Conservation (phyloP, 2,113 vertebrate species). For the Stercorarius parasiticus region DNA sequence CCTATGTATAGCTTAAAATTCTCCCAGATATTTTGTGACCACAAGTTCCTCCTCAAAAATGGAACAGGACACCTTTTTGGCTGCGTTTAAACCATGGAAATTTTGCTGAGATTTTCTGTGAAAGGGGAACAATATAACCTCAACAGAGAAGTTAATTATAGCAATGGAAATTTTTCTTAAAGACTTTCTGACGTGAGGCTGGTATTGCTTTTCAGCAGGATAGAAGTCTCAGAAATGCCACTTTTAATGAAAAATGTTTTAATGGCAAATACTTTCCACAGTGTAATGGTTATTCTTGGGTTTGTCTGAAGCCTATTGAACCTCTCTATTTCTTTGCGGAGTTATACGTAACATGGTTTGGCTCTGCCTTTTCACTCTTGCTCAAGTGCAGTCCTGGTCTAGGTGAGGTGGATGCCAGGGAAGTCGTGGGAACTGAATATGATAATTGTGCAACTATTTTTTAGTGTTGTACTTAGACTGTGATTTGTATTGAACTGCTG, state of each 20-base stretch:
- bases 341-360: conserved; percentile 21
- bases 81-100: background rate
- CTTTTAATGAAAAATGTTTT: conserved; percentile 49
- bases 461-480: background rate
- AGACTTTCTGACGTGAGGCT: conserved; percentile 23
- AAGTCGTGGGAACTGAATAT: background rate
- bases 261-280: conserved; percentile 57
- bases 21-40: background rate
- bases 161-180: conserved; percentile 44
- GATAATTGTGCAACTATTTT: background rate
- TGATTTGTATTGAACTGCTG: background rate
- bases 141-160: conserved; percentile 31
- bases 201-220: conserved; percentile 49
- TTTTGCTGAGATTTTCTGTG: background rate
- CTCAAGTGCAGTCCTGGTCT: background rate
- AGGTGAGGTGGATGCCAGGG: conserved; percentile 15
- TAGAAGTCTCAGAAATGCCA: conserved; percentile 32
- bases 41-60: background rate
- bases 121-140: conserved; percentile 30
- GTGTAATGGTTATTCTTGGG: conserved; percentile 55
- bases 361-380: conserved; percentile 17
- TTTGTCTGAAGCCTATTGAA: conserved; percentile 22
- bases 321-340: conserved; percentile 14
- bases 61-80: conserved; percentile 21
- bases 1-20: background rate